phyloP scores from a whole-genome alignment of 92 coral and sea anemone species.

The Phenganax marumi region DNA sequence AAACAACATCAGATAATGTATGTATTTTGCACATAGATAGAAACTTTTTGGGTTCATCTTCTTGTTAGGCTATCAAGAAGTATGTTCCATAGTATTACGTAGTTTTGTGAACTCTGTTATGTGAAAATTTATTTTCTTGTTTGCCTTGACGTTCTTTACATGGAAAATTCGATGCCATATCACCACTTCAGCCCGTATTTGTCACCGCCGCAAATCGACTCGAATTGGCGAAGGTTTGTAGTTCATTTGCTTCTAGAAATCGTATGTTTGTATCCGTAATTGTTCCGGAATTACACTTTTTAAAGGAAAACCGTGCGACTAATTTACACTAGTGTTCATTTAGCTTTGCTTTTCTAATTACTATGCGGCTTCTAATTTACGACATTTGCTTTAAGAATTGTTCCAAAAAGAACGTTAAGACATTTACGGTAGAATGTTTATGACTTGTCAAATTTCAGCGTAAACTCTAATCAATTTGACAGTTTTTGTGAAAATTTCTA shows the following conservation, averaged over 20 bases:
- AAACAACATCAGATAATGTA: too few species aligned
- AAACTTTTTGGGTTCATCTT: too few species aligned
- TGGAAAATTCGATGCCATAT: conserved; percentile 22
- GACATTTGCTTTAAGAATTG: too few species aligned
- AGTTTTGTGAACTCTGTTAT: not conserved
- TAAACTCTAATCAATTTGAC: conserved; percentile 4
- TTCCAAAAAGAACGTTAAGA: not conserved
- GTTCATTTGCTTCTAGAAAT: not conserved
- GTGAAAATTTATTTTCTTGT: not conserved
- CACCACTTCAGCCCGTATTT: conserved; percentile 42
- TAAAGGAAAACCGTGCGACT: not conserved
- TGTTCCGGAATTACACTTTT: conserved; percentile 21
- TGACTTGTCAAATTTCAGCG: not conserved
- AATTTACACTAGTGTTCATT: not conserved
- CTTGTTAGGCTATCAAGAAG: too few species aligned
- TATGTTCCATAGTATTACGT: not conserved
- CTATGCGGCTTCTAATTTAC: not conserved
- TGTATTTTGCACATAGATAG: too few species aligned
- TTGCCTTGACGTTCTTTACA: conserved; percentile 30
- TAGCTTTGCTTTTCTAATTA: not conserved
- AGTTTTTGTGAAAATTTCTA: not conserved
- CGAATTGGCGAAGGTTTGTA: conserved; percentile 47
- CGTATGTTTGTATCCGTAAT: not conserved
- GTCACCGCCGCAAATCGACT: conserved; percentile 37
- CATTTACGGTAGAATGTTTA: not conserved